Evolutionary conservation across 2,113 vertebrate genomes (phyloP).

Genomic region (Hucho hucho): DNA sequence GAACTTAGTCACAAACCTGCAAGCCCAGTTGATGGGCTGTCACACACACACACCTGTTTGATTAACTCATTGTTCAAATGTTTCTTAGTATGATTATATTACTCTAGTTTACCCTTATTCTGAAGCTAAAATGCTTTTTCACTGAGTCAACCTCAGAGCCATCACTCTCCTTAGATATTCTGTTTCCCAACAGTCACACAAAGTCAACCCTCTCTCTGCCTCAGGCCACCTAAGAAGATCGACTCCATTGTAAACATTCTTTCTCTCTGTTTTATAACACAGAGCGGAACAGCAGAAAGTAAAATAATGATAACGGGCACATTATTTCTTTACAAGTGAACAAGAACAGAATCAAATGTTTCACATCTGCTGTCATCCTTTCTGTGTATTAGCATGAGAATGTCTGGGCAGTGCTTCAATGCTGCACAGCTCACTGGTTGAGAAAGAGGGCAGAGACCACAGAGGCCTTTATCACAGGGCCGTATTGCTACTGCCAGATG

Average conservation of each 20-base stretch:
- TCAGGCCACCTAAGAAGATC: slow-evolving; percentile 81
- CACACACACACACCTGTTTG: neutral
- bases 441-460: slow-evolving; percentile 71
- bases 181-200: slow-evolving; percentile 27
- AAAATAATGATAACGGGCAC: slow-evolving; percentile 70
- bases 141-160: neutral
- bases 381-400: slow-evolving; percentile 91
- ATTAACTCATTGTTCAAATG: too few species aligned
- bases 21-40: slow-evolving; percentile 21
- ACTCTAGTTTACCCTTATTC: neutral
- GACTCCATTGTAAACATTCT: slow-evolving; percentile 64
- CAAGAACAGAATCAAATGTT: slow-evolving; percentile 91
- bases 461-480: slow-evolving; percentile 66
- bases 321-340: slow-evolving; percentile 94
- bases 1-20: slow-evolving; percentile 4
- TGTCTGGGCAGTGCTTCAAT: slow-evolving; percentile 75
- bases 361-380: slow-evolving; percentile 89
- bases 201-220: slow-evolving; percentile 40
- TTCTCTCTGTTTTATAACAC: slow-evolving; percentile 60
- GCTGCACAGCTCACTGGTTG: slow-evolving; percentile 73
- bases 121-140: slow-evolving; percentile 6
- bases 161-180: slow-evolving; percentile 34
- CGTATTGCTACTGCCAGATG: slow-evolving; percentile 81
- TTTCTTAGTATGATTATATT: too few species aligned
- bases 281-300: slow-evolving; percentile 56